These are phyloP conservation scores for Macrosteles quadrilineatus DNA, from an alignment of 1,140 invertebrate species.

Conservation along the genomic window DNA sequence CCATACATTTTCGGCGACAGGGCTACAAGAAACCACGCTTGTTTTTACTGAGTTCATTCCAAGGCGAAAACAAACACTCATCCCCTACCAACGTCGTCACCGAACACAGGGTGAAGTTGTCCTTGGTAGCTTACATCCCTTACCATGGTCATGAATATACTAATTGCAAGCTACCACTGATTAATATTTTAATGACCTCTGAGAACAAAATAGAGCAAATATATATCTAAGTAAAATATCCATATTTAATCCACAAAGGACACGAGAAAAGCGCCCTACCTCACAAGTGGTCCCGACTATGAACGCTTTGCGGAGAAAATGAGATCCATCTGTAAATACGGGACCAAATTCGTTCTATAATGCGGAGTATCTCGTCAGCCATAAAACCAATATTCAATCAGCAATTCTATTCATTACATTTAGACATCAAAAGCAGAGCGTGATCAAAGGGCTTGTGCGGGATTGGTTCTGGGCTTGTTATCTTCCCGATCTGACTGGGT, in stretches of 20 bases:
- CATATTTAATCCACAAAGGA: too few species aligned
- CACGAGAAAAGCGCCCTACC: too few species aligned
- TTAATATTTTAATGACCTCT: too few species aligned
- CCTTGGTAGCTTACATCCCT: too few species aligned
- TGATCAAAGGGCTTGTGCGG: conserved; percentile 13
- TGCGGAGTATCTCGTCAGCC: not conserved
- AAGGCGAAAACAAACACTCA: not conserved
- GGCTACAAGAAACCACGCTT: not conserved
- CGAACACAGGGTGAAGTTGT: too few species aligned
- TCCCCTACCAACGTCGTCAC: not conserved
- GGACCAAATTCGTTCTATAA: not conserved
- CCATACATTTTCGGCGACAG: not conserved
- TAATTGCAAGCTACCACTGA: too few species aligned
- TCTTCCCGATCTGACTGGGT: not conserved
- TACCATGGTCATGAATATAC: too few species aligned
- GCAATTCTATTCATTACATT: conserved; percentile 15
- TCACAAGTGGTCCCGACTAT: too few species aligned
- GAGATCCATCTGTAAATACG: too few species aligned
- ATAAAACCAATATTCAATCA: conserved; percentile 17
- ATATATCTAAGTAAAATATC: too few species aligned
- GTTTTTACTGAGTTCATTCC: not conserved
- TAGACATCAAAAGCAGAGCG: conserved; percentile 1
- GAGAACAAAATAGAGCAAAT: too few species aligned
- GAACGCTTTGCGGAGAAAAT: too few species aligned
- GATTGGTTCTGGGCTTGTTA: not conserved